These are phyloP conservation scores for Himalopsyche anomala DNA, from an alignment of 2,888 invertebrate species.

Conservation along the genomic window DNA sequence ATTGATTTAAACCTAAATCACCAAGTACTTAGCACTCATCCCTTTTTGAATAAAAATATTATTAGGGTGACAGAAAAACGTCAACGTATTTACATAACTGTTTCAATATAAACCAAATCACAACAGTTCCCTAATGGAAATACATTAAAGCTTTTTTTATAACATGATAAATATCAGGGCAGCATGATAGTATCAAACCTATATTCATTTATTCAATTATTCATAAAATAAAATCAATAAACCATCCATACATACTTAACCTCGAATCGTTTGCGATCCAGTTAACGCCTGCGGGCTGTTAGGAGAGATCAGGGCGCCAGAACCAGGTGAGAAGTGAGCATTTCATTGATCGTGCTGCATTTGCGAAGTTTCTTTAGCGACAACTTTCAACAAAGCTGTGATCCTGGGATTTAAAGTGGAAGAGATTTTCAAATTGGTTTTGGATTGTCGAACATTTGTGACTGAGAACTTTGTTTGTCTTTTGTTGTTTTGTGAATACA, in stretches of 20 bases:
- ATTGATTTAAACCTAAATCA: no score
- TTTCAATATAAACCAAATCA: no score
- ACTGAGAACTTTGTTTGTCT: neutral
- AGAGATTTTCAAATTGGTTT: constrained; percentile 42
- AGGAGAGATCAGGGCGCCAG: constrained; percentile 23
- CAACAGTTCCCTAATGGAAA: no score
- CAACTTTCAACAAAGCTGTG: constrained; percentile 38
- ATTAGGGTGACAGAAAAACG: no score
- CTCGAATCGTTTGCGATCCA: constrained; percentile 22
- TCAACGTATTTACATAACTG: no score
- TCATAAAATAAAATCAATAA: constrained; percentile 42
- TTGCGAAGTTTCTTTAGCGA: neutral
- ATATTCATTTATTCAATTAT: constrained; percentile 40
- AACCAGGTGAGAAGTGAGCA: constrained; percentile 11
- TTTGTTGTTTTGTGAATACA: neutral
- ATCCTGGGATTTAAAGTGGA: constrained; percentile 32
- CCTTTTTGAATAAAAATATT: no score
- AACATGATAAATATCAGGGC: neutral
- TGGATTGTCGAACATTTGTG: constrained; percentile 25
- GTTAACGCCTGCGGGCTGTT: constrained; percentile 43
- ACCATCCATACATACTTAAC: constrained; percentile 40
- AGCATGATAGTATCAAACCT: neutral
- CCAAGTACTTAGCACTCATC: no score
- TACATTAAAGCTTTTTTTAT: no score
- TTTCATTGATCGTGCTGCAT: constrained; percentile 9